A percentile compares a stretch with the other conserved stretches of the same genome.
Evolutionary conservation across 1,140 invertebrate species (phyloP).

Genomic region (Lordiphosa mommai): DNA sequence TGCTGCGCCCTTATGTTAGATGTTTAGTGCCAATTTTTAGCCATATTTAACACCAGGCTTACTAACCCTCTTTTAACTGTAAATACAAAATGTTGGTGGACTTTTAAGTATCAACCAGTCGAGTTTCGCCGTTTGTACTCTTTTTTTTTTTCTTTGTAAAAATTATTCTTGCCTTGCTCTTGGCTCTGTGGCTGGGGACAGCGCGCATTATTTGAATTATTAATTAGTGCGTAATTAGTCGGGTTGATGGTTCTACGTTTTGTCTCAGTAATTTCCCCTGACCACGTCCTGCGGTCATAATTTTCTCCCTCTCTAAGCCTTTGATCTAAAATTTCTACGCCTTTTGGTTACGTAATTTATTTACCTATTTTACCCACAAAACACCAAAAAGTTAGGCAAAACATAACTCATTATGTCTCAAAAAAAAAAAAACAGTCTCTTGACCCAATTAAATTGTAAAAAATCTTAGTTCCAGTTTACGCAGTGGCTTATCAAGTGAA

Average conservation of each 20-base stretch:
- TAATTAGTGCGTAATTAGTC: slow-evolving; percentile 74
- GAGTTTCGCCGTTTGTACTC: no score
- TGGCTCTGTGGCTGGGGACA: slow-evolving; percentile 26
- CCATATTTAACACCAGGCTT: no score
- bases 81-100: no score
- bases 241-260: slow-evolving; percentile 42
- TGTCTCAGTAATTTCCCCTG: slow-evolving; percentile 2
- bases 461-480: slow-evolving; percentile 47
- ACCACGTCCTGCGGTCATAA: slow-evolving; percentile 69
- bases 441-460: slow-evolving; percentile 62
- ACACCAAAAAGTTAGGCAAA: slow-evolving; percentile 30
- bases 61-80: no score
- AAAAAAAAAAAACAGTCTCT: slow-evolving; percentile 40
- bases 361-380: slow-evolving; percentile 34
- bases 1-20: no score
- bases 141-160: not conserved
- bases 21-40: no score
- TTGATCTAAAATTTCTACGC: slow-evolving; percentile 67
- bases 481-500: slow-evolving; percentile 65
- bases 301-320: slow-evolving; percentile 48
- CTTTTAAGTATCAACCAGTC: no score
- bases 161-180: slow-evolving; percentile 21
- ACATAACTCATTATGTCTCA: slow-evolving; percentile 73
- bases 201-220: slow-evolving; percentile 74
- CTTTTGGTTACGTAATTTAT: slow-evolving; percentile 74